Base-by-base conservation (phyloP, 2,888 invertebrate species). In the Ceramica pisi region DNA sequence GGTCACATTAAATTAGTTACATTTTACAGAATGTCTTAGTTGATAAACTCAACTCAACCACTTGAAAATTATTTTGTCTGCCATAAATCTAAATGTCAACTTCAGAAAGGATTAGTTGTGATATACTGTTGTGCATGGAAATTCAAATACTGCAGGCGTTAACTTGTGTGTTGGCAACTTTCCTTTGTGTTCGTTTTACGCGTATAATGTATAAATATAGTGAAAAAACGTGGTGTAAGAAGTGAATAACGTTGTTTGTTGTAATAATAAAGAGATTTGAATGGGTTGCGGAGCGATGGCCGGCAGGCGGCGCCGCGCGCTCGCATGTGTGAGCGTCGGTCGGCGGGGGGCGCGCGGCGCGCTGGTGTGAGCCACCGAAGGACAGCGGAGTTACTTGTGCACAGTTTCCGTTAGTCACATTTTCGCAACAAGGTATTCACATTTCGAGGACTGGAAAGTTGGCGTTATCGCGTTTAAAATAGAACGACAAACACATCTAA, bases 401-500 rank as follows among this genome's bases (percentile, higher is more conserved):
- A 92, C 93, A 93, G 95, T 95, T 95, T 95, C 95, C 95, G 95
- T 91, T 95, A 95, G 95, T 95, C 95, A 95, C 95, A 96, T 95
- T 96, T 95, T 95, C 94, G 91, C 95, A 93, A 96, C 95, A 96
- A 95, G 95, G 94, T 94, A 96, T 95, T 96, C 95, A 95, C 95
- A 96, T 96, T 96, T 95, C 93, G 95, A 95, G 95, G 91, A 93
- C 94, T 94, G 93, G 92, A 93, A 95, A 95, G 95, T 95, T 95
- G 91, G 94, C 94, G 93, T 95, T 96, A 95, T 95, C 95, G 95
- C 92, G 91, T 95, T 94, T 95, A 94, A 95, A 95, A 96, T 95
- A 94, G 94, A 94, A 94, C 95, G 94, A 92, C 94, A 93, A 92
- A 93, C 94, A 92, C 93, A 94, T 95, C 93, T 93, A 95, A 94